phyloP scores from a whole-genome alignment of 1,140 invertebrate species.

The Scaptomyza montana region DNA sequence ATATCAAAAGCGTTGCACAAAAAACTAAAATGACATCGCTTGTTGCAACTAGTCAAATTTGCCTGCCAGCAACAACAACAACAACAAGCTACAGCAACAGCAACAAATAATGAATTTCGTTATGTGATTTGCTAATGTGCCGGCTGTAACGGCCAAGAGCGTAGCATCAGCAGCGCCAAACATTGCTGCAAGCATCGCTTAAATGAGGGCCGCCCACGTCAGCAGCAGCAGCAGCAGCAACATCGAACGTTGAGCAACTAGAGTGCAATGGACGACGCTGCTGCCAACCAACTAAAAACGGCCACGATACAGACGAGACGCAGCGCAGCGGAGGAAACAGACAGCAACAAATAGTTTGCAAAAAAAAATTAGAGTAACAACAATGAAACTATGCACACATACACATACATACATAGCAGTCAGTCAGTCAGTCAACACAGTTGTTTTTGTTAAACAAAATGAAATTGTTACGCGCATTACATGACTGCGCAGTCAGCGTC shows the following conservation, averaged over 20 bases:
- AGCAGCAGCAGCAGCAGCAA: conserved; percentile 34
- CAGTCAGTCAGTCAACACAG: conserved; percentile 14
- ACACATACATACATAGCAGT: too few relatives aligned
- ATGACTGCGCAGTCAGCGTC: conserved; percentile 38
- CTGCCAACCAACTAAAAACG: conserved; percentile 19
- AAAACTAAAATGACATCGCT: conserved; percentile 29
- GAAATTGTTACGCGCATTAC: conserved; percentile 64
- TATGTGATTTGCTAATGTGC: conserved; percentile 66
- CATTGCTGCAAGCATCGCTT: conserved; percentile 8
- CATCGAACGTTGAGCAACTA: conserved; percentile 33
- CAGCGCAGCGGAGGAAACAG: too few relatives aligned
- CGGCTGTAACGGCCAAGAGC: conserved; percentile 55
- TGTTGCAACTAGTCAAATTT: conserved; percentile 75
- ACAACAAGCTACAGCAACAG: conserved; percentile 29
- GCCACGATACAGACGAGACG: too few relatives aligned
- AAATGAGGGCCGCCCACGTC: conserved; percentile 46
- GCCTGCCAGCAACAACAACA: conserved; percentile 14
- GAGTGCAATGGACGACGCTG: conserved; percentile 71
- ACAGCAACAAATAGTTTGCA: conserved; percentile 7
- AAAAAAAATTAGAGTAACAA: conserved; percentile 21
- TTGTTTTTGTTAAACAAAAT: conserved; percentile 65
- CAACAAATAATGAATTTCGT: conserved; percentile 43
- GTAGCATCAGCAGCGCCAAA: conserved; percentile 33
- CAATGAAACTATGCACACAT: not conserved
- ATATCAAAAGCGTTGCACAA: not conserved